Evolutionary conservation across 2,888 invertebrate species (phyloP), one percentile per base, ranked within the genome.

Genomic region (Automeris io): DNA sequence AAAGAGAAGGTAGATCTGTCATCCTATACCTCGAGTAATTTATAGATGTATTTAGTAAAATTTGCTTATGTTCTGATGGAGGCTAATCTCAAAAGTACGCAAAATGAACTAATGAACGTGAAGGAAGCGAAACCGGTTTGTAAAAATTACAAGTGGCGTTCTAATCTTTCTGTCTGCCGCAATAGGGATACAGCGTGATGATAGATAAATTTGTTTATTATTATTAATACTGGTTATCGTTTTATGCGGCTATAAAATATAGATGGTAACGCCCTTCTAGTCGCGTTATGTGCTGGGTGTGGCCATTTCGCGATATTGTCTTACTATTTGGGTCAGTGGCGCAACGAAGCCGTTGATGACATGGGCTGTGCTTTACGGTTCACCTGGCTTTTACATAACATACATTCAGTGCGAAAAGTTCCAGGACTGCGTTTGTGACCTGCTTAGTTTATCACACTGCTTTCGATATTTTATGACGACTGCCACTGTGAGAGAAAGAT

Each of bases 291-390:
- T 53, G 46, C 43, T 43, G 40, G 55, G 51, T 62, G 56, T 69
- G 70, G 70, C 70, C 71, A 75, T 80, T 79, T 74, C 51, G 72
- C 64, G 65, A 70, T 71, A 65, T 61, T 68, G 70, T 70, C 54
- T 55, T 61, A 61, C 67, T 74, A 83, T 82, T 71, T 79, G 61
- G 82, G 82, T 81, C 81, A 83, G 68, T 70, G 66, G 76, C 70
- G 69, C 78, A 70, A 68, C 60, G 59, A 50, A 56, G 57, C 51
- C 48, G 57, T 51, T 68, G 70, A 70, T 70, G 75, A 62, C 58
- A 70, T 60, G 58, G 62, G 61, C 58, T 61, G 59, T 53, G 58
- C 64, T 64, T 71, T 70, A 73, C 73, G 71, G 70, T 77, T 66
- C 65, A 57, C 65, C 65, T 62, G 51, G 61, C 62, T 57, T 56